phyloP scores from a whole-genome alignment of 2,888 invertebrate species.

The Aleiodes alternator region DNA sequence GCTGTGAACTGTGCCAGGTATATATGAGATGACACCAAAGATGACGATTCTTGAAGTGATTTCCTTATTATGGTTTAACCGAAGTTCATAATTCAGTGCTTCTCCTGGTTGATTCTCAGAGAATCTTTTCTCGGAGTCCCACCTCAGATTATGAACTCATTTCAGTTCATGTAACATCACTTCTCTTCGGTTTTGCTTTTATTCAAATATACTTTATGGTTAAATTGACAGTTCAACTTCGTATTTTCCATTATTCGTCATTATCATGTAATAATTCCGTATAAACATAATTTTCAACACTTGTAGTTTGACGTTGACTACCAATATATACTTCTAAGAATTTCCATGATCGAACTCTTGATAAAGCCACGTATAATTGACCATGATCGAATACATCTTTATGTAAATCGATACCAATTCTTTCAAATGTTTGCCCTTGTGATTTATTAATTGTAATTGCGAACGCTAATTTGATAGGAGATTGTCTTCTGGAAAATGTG shows the following conservation, averaged over 20 bases:
- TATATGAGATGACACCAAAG: no score
- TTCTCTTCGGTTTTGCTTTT: no score
- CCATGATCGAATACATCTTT: slow-evolving; percentile 41
- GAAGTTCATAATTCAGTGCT: no score
- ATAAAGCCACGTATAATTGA: slow-evolving; percentile 46
- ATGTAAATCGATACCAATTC: slow-evolving; percentile 34
- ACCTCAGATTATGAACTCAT: no score
- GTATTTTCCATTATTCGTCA: background rate
- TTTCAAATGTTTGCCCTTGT: slow-evolving; percentile 42
- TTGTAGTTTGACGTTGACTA: slow-evolving; percentile 25
- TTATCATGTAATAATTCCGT: background rate
- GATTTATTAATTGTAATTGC: slow-evolving; percentile 49
- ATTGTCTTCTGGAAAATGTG: slow-evolving; percentile 42
- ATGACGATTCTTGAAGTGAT: no score
- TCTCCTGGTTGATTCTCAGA: no score
- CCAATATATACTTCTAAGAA: slow-evolving; percentile 44
- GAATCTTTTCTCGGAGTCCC: no score
- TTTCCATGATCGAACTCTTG: slow-evolving; percentile 44
- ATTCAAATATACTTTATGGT: no score
- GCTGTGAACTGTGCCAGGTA: no score
- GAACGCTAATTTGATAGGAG: slow-evolving; percentile 47
- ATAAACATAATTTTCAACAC: background rate
- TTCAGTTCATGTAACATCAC: no score
- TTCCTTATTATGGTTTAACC: no score
- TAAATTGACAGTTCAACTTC: no score